Evolutionary conservation across 1,140 invertebrate species (phyloP), one percentile per base, ranked within the genome.

Genomic region (Panonychus citri): DNA sequence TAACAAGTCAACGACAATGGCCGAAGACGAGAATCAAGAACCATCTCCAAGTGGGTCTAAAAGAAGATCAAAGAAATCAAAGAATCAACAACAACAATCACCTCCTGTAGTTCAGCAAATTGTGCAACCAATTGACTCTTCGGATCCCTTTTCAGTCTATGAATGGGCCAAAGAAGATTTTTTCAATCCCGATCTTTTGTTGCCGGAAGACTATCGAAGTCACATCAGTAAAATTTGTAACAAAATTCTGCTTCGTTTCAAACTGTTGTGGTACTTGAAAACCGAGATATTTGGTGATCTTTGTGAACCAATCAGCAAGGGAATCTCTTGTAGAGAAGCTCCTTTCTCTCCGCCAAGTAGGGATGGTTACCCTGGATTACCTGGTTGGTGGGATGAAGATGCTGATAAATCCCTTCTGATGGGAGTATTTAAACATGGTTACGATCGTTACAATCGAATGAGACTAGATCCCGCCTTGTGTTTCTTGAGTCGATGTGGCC

Each of bases 361-460:
- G 19, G 65, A 67, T 52, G 62, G 67, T 34, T 74, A 77, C 42
- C 69, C 73, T 3, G 90, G 90, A 65, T 37, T 25, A 19, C 77
- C 81, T 59, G 74, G 81, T 62, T 97, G 91, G 91, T 99, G 95
- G 94, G 89, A 97, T 75, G 73, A 80, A 60, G 83, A 89, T 64
- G 87, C 88, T 71, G 95, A 99, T 76, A 88, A 88, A 68, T 94
- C 85, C 64, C 77, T 98, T 65, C 77, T 98, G 65, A 82, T 97
- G 64, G 95, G 93, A 67, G 90, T 90, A 62, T 97, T 86, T 76
- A 91, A 95, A 73, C 93, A 98, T 73, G 94, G 74, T 69, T 96
- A 93, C 77, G 91, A 96, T 76, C 85, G 85, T 72, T 96, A 94
- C 75, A 80, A 85, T 69, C 79, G 82, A 71, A 94, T 97, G 81